Base-by-base conservation (phyloP, 1,140 invertebrate genomes). In the Cyclina sinensis region DNA sequence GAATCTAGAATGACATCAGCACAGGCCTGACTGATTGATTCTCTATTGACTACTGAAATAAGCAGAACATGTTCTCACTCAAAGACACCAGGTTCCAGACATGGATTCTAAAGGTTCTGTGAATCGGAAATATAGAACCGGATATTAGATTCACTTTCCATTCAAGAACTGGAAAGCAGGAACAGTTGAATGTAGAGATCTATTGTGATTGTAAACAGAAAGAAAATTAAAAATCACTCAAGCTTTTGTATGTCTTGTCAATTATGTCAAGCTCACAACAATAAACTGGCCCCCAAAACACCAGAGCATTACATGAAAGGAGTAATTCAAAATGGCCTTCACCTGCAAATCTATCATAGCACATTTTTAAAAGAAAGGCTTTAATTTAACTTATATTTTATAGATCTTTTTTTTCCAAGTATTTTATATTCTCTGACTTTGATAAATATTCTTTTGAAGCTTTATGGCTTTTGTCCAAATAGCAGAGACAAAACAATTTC, bases 121-220 rank as follows among this genome's bases (percentile, higher is more conserved):
- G 32, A 37, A 70, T 30, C 65, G 21, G 2, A 37, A 14, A 37
- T 39, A 70, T 70, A 4, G 32, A 18, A 18, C 65, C 65, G 65
- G 65, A 70, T 37, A 70, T 70, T 70, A 27, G 65, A 70, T 37
- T 70, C 32, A 70, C 65, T 70, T 70, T 70, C 16, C 27, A 35
- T 65, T 65, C 59, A 27, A 65, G n/a, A 11, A 65, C n/a, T 7
- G n/a, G 7, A 18, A 18, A 30, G 24, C 7, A 70, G 21, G 65
- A 70, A 39, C 4, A 21, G 35, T 70, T 70, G 2, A 37, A 12
- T 70, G 65, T 37, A 70, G 37, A 37, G 32, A 70, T 70, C 35
- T 16, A 37, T 70, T 70, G 32, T 37, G 65, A 70, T 27, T 37
- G 24, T 1, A 5, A 27, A n/a, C 27, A 62, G 24, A 27, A 62